Conservation (phyloP, 2,113 vertebrate species). For the Heterotilapia buettikoferi region DNA sequence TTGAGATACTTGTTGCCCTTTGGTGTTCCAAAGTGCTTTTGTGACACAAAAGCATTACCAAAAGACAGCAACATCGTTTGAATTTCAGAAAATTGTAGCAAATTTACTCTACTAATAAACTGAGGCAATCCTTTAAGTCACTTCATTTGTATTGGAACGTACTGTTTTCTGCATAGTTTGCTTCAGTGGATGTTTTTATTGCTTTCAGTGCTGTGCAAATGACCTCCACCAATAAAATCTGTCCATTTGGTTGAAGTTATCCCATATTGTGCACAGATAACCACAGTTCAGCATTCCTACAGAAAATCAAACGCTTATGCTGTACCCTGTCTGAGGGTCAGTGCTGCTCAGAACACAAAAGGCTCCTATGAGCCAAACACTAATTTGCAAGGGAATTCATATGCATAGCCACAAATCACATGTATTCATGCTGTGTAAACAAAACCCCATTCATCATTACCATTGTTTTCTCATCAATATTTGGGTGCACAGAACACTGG, state of each 20-base stretch:
- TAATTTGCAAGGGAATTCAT: constrained; percentile 13
- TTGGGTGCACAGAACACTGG: background rate
- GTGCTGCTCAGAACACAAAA: background rate
- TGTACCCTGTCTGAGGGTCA: background rate
- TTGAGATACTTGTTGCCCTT: background rate
- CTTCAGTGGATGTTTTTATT: background rate
- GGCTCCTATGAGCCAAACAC: background rate
- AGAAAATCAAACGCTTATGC: background rate
- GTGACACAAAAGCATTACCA: background rate
- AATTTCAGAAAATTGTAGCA: background rate
- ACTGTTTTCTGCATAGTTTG: background rate
- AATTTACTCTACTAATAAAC: background rate
- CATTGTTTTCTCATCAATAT: constrained; percentile 5
- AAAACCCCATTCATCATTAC: constrained; percentile 1
- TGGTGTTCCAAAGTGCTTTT: background rate
- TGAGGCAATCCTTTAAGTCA: background rate
- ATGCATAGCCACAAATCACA: background rate
- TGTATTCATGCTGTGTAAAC: background rate
- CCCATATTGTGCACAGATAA: background rate
- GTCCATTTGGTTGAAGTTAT: background rate
- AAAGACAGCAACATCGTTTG: background rate
- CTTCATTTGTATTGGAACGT: background rate
- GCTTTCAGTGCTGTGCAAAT: background rate
- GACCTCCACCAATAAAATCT: background rate
- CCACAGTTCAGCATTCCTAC: background rate